A percentile compares a stretch with the other conserved stretches of the same genome.
Evolutionary conservation across 2,797 vertebrate species (phyloP).

Genomic region (Brotogeris chrysoptera): DNA sequence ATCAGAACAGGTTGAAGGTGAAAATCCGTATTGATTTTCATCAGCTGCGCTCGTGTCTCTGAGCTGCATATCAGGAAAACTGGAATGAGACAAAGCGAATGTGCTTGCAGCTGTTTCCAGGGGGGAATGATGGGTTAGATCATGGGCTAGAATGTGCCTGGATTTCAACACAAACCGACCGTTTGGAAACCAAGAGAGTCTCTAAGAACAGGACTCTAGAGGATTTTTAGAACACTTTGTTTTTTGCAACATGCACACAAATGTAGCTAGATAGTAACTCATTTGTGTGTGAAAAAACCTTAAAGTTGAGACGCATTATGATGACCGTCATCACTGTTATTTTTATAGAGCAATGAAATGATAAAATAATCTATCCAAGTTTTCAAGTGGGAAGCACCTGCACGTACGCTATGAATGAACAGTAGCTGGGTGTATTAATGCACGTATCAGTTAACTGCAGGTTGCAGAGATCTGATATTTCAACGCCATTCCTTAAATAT

Average conservation of each 20-base stretch:
- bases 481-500: constrained; percentile 64
- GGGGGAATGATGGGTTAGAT: constrained; percentile 10
- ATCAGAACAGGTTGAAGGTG: constrained; percentile 2
- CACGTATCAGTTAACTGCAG: constrained; percentile 28
- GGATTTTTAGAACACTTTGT: neutral
- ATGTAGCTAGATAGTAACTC: constrained; percentile 14
- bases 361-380: constrained; percentile 38
- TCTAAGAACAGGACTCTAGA: constrained; percentile 35
- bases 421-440: constrained; percentile 36
- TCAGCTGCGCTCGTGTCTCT: constrained; percentile 6
- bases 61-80: constrained; percentile 42
- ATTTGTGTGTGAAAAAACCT: constrained; percentile 32
- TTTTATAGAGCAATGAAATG: constrained; percentile 55
- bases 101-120: neutral
- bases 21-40: constrained; percentile 33
- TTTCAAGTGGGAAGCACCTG: constrained; percentile 55
- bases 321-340: neutral
- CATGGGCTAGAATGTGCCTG: constrained; percentile 15
- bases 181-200: constrained; percentile 19
- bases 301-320: neutral
- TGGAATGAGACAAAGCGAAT: constrained; percentile 49
- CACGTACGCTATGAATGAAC: constrained; percentile 17
- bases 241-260: constrained; percentile 43
- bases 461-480: constrained; percentile 62
- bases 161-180: constrained; percentile 18